Conservation (phyloP, 2,888 invertebrate species). For the Callinectes sapidus region DNA sequence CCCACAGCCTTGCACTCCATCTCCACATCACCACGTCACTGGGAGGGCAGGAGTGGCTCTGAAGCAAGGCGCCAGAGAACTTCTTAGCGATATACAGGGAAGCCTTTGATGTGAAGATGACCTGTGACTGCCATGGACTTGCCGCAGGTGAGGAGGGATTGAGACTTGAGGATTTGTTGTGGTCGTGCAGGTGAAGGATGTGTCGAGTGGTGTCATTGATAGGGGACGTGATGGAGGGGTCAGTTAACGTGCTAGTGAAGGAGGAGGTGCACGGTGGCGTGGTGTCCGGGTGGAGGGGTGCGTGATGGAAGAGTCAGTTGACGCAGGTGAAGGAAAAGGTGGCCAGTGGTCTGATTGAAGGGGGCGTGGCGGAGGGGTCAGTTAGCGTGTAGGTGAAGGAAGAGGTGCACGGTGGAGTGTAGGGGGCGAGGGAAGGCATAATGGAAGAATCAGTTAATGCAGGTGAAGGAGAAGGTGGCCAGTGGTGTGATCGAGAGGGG, state of each 20-base stretch:
- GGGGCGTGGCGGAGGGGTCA: too few relatives aligned
- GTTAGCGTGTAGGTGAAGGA: too few relatives aligned
- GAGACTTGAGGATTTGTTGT: too few relatives aligned
- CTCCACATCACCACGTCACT: neutral
- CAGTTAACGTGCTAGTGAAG: neutral
- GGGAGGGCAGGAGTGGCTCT: neutral
- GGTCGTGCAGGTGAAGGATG: neutral
- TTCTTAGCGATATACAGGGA: neutral
- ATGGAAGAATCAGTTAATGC: too few relatives aligned
- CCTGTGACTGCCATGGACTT: neutral
- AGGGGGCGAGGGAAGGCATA: neutral
- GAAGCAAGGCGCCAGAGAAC: neutral
- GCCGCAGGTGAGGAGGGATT: neutral
- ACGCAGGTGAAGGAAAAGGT: too few relatives aligned
- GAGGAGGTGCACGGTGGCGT: neutral
- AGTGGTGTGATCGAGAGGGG: too few relatives aligned
- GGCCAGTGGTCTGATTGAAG: too few relatives aligned
- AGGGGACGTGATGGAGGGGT: neutral
- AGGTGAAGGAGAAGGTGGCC: too few relatives aligned
- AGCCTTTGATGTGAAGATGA: neutral
- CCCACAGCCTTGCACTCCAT: neutral
- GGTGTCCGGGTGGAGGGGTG: neutral
- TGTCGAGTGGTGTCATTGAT: neutral
- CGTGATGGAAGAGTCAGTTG: neutral
- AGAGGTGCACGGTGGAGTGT: neutral